A percentile compares a stretch with the other conserved stretches of the same genome.
Evolutionary conservation across 1,140 invertebrate species (phyloP).

Genomic region (Battus philenor): DNA sequence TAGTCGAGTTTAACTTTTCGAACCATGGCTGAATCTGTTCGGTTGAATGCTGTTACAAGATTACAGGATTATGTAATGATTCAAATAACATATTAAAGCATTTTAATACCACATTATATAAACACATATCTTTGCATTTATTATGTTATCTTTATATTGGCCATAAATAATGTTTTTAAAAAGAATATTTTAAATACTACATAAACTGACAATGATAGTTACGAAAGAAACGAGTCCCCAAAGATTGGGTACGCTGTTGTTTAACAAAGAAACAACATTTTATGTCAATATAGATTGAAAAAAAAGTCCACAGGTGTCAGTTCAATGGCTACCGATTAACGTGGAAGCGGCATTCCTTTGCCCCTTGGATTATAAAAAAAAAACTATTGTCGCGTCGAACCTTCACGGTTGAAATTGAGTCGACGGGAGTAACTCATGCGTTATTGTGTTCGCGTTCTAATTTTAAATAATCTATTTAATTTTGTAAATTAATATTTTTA

Average conservation of each 20-base stretch:
- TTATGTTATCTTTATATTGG: no score
- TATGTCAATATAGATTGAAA: constrained; percentile 11
- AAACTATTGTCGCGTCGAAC: constrained; percentile 25
- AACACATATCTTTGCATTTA: no score
- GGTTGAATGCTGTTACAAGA: no score
- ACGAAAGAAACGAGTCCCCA: no score
- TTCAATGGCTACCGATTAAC: constrained; percentile 36
- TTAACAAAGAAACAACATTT: constrained; percentile 8
- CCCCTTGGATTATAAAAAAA: constrained; percentile 19
- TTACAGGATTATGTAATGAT: no score
- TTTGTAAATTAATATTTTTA: constrained; percentile 23
- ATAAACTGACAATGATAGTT: no score
- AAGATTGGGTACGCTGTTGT: background rate
- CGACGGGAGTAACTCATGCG: constrained; percentile 23
- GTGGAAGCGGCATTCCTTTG: constrained; percentile 28
- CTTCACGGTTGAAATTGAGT: constrained; percentile 15
- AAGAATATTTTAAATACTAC: no score
- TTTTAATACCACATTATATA: no score
- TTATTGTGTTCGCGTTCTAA: constrained; percentile 21
- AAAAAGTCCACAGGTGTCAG: constrained; percentile 30
- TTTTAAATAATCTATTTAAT: constrained; percentile 17
- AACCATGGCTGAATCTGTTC: no score
- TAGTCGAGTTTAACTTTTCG: no score
- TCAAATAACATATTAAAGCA: no score
- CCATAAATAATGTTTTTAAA: no score